Evolutionary conservation across 2,113 vertebrate genomes (phyloP).

Genomic region (Myocastor coypus): DNA sequence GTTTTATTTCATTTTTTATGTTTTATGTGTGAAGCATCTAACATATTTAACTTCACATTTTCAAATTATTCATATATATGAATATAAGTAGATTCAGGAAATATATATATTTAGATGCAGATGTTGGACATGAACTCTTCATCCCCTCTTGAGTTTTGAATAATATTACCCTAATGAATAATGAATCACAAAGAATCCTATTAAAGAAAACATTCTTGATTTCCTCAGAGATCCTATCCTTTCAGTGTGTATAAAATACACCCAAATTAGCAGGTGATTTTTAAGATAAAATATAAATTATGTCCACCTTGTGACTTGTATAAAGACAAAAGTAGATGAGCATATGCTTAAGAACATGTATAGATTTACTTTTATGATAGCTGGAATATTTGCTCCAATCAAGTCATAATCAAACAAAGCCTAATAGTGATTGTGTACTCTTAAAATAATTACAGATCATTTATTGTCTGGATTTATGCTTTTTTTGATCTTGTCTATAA

Average conservation of each 20-base stretch:
- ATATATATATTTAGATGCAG: neutral
- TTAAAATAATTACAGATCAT: neutral
- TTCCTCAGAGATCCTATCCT: conserved; percentile 39
- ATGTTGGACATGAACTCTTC: conserved; percentile 54
- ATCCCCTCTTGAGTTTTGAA: neutral
- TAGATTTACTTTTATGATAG: conserved; percentile 35
- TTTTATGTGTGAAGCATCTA: conserved; percentile 2
- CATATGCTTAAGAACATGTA: neutral
- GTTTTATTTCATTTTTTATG: neutral
- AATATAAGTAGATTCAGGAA: neutral
- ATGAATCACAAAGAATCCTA: conserved; percentile 56
- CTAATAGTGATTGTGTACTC: neutral
- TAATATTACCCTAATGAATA: conserved; percentile 60
- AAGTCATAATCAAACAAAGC: neutral
- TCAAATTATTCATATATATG: neutral
- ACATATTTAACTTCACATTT: conserved; percentile 24
- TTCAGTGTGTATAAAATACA: conserved; percentile 35
- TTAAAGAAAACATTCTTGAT: conserved; percentile 44
- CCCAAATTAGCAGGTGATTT: conserved; percentile 1
- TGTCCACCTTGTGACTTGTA: conserved; percentile 2
- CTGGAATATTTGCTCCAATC: neutral
- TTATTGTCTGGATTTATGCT: neutral
- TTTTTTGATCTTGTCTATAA: neutral
- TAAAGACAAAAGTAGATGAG: neutral
- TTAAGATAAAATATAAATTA: conserved; percentile 37